Conservation (phyloP, 2,113 vertebrate species). For the Naja naja region DNA sequence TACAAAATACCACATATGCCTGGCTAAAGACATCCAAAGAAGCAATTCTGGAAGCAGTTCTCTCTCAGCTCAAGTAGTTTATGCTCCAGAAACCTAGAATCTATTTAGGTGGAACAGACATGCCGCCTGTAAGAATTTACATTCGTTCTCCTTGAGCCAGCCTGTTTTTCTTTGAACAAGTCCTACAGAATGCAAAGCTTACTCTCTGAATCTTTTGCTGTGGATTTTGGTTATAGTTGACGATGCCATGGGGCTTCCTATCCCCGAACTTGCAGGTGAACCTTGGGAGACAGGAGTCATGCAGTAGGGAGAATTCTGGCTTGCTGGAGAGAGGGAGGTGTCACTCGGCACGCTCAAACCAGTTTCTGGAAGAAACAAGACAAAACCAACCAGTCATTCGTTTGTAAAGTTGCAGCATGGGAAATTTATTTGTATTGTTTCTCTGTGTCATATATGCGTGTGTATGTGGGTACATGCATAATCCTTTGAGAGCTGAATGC, state of each 20-base stretch:
- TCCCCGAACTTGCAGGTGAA: conserved; percentile 93
- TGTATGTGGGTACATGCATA: too few relatives aligned
- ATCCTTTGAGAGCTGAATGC: too few relatives aligned
- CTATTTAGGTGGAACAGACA: neutral
- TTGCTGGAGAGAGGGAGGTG: conserved; percentile 92
- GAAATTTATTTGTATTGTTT: neutral
- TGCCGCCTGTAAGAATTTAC: neutral
- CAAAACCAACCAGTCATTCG: neutral
- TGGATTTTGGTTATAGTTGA: conserved; percentile 98
- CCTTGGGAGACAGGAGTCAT: conserved; percentile 98
- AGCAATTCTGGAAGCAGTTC: neutral
- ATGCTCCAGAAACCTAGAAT: neutral
- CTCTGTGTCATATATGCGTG: too few relatives aligned
- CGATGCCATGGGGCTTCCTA: conserved; percentile 96
- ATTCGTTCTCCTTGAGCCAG: neutral
- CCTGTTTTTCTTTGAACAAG: neutral
- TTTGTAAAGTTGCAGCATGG: neutral
- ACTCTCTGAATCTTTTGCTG: conserved; percentile 98
- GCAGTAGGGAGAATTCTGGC: conserved; percentile 97
- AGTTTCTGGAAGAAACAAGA: conserved; percentile 66
- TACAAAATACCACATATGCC: neutral
- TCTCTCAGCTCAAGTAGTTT: neutral
- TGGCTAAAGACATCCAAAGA: neutral
- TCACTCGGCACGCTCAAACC: conserved; percentile 94
- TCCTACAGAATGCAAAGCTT: conserved; percentile 56